Evolutionary conservation across 1,140 invertebrate species (phyloP).

Genomic region (Drosophila azteca): DNA sequence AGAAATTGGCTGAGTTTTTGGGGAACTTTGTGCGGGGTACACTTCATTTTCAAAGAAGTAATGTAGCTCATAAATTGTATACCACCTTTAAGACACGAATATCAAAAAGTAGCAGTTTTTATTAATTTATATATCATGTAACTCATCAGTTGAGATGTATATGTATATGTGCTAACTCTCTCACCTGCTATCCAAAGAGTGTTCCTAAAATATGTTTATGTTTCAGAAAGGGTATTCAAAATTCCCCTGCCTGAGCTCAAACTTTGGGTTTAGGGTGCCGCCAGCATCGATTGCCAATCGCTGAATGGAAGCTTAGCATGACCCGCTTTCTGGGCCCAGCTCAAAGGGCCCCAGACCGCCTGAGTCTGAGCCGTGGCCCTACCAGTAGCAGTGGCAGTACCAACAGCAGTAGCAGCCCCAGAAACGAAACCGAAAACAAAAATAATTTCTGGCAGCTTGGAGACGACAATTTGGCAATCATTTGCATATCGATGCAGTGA

Average conservation of each 20-base stretch:
- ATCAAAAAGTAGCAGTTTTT: no score
- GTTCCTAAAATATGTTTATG: background rate
- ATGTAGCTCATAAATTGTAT: background rate
- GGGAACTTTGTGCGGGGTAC: background rate
- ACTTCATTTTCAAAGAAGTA: background rate
- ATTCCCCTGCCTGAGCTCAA: background rate
- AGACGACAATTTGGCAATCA: constrained; percentile 72
- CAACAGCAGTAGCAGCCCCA: constrained; percentile 35
- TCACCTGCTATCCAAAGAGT: no score
- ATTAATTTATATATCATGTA: no score
- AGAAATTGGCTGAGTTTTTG: constrained; percentile 31
- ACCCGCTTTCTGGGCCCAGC: constrained; percentile 50
- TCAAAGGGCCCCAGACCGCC: constrained; percentile 30
- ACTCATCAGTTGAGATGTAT: no score
- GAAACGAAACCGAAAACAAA: background rate
- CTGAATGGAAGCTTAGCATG: constrained; percentile 33
- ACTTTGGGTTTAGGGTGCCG: constrained; percentile 63
- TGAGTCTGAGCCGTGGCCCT: background rate
- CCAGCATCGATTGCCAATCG: constrained; percentile 38
- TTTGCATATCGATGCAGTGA: constrained; percentile 71
- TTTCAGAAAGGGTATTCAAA: constrained; percentile 26
- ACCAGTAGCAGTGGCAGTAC: constrained; percentile 6
- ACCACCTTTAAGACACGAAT: no score
- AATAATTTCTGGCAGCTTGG: constrained; percentile 25
- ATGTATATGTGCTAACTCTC: no score